Evolutionary conservation across 2,888 invertebrate species (phyloP).

Genomic region (Eumacrocentrus americanus): DNA sequence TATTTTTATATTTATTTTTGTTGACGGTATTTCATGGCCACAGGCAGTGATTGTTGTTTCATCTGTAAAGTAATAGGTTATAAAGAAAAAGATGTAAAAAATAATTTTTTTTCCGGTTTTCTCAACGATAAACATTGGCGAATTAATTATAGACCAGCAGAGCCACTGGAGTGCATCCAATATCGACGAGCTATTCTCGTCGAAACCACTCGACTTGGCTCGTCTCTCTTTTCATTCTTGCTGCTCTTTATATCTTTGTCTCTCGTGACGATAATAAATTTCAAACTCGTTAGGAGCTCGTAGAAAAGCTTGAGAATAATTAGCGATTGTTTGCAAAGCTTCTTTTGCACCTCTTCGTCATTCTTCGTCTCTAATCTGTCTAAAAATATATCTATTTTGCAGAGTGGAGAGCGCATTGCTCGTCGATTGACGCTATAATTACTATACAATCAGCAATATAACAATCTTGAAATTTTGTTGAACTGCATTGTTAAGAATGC

Average conservation of each 20-base stretch:
- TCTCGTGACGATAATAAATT: conserved; percentile 12
- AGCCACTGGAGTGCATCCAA: conserved; percentile 36
- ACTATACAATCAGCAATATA: too few species aligned
- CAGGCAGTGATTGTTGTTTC: too few species aligned
- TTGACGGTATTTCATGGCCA: too few species aligned
- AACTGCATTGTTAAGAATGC: too few species aligned
- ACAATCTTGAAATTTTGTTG: too few species aligned
- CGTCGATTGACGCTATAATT: too few species aligned
- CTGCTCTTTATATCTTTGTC: conserved; percentile 2
- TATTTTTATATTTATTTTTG: too few species aligned
- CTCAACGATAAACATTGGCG: conserved; percentile 35
- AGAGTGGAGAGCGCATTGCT: too few species aligned
- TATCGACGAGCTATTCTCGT: conserved; percentile 34
- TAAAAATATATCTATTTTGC: too few species aligned
- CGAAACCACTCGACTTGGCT: conserved; percentile 30
- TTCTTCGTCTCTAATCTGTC: not conserved
- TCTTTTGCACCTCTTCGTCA: not conserved
- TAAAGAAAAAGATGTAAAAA: not conserved
- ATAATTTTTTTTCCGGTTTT: conserved; percentile 17
- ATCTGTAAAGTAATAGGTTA: too few species aligned
- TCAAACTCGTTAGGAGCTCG: not conserved
- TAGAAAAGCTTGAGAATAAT: conserved; percentile 7
- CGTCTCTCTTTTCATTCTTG: not conserved
- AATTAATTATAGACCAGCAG: conserved; percentile 35
- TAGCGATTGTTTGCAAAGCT: conserved; percentile 9